Base-by-base conservation (phyloP, 2,888 invertebrate genomes). In the Mylabris sibirica region DNA sequence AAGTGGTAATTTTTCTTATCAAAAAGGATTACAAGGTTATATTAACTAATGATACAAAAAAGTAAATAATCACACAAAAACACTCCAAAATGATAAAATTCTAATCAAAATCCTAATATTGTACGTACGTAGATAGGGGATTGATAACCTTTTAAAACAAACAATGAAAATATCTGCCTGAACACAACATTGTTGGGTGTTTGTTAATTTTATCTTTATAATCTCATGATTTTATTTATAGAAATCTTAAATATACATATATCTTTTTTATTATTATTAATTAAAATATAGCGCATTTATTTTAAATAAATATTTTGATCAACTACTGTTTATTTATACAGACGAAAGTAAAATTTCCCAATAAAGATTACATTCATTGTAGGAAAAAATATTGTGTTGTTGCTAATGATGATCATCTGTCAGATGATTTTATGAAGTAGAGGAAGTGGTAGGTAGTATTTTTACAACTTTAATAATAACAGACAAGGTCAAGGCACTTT, bases 401-500 rank as follows among this genome's bases (percentile, higher is more conserved):
- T 17, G 12, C n/a, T 38, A 14, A 38, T 38, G 14, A 38, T 38
- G 4, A 38, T 3, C 12, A 14, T 35, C 9, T 35, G 11, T 38
- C n/a, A n/a, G n/a, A n/a, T n/a, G n/a, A n/a, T n/a, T n/a, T n/a
- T n/a, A 8, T 17, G 17, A 44, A 44, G 6, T 30, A 30, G 30
- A 44, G 44, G 44, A 44, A 44, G 17, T 44, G 2, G 38, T 38
- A 14, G 12, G 12, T 30, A 14, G 12, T 12, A 14, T 12, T 12
- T 17, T 44, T 17, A 63, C 63, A 63, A 61, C 60, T 68, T 62
- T 66, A 69, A 70, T 70, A 70, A 70, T 67, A 67, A 70, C 70
- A 65, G 17, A 24, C 70, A 70, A 70, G 70, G 70, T 70, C 67
- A 67, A 70, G 70, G 60, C 69, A 64, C 64, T 67, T 66, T 63